These are phyloP conservation scores for Craseonycteris thonglongyai DNA, from an alignment of 2,113 vertebrate species.

Conservation along the genomic window DNA sequence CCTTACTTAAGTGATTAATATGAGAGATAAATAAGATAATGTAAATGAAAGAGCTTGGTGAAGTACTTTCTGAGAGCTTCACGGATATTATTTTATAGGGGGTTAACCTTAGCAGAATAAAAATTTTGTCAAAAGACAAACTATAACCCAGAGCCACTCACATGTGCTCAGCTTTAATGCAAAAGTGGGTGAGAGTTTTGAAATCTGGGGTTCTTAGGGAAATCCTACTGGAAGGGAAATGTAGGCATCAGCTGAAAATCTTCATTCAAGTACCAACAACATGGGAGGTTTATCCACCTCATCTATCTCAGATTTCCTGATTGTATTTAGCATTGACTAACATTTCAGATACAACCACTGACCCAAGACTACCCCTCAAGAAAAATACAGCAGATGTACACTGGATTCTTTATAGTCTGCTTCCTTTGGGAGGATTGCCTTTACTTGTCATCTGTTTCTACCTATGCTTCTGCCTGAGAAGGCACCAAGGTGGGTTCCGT, in stretches of 20 bases:
- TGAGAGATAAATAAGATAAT: background rate
- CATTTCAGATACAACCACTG: slow-evolving; percentile 35
- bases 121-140: background rate
- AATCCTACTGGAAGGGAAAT: background rate
- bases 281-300: background rate
- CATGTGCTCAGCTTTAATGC: background rate
- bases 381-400: background rate
- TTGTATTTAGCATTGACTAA: background rate
- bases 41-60: background rate
- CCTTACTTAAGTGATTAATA: background rate
- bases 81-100: background rate
- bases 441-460: slow-evolving; percentile 18
- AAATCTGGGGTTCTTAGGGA: background rate
- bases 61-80: background rate
- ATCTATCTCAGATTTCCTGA: background rate
- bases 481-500: slow-evolving; percentile 42
- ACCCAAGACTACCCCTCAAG: background rate
- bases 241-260: background rate
- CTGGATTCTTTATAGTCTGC: slow-evolving; percentile 20
- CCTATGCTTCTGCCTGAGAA: slow-evolving; percentile 25
- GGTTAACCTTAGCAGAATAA: background rate
- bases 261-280: background rate
- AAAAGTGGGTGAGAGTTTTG: background rate
- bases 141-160: background rate
- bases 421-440: background rate